Conservation (phyloP, 2,113 vertebrate genomes). For the Hirundichthys speculiger region DNA sequence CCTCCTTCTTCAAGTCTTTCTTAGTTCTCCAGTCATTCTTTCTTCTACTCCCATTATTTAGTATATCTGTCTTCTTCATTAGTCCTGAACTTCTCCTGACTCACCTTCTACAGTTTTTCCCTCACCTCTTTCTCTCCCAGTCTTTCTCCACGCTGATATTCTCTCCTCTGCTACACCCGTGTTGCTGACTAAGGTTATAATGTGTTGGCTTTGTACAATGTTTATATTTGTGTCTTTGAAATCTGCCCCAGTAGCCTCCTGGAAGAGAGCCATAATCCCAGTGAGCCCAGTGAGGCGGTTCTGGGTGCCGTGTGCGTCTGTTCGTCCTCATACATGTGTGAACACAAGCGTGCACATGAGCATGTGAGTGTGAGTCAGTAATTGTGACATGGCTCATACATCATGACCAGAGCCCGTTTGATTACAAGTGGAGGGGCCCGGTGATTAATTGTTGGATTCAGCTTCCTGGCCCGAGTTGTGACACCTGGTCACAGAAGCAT, state of each 20-base stretch:
- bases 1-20: constrained; percentile 40
- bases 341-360: constrained; percentile 43
- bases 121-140: constrained; percentile 10
- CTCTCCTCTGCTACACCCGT: constrained; percentile 32
- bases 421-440: constrained; percentile 95
- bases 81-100: constrained; percentile 54
- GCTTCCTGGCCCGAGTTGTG: constrained; percentile 94
- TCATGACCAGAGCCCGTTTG: constrained; percentile 95
- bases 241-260: constrained; percentile 62
- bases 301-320: constrained; percentile 27
- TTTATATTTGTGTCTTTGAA: constrained; percentile 74
- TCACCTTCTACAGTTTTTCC: constrained; percentile 30
- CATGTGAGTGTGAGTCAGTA: constrained; percentile 65
- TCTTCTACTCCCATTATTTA: constrained; percentile 57
- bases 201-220: constrained; percentile 61
- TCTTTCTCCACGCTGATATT: constrained; percentile 30
- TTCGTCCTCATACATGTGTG: constrained; percentile 60
- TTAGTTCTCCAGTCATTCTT: constrained; percentile 53
- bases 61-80: constrained; percentile 73
- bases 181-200: constrained; percentile 72
- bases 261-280: constrained; percentile 68
- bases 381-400: constrained; percentile 96
- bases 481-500: constrained; percentile 99
- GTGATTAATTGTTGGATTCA: constrained; percentile 99
- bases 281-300: constrained; percentile 52